These are phyloP conservation scores for Paramormyrops hopkinsi DNA, from an alignment of 2,797 vertebrate species.

Conservation along the genomic window DNA sequence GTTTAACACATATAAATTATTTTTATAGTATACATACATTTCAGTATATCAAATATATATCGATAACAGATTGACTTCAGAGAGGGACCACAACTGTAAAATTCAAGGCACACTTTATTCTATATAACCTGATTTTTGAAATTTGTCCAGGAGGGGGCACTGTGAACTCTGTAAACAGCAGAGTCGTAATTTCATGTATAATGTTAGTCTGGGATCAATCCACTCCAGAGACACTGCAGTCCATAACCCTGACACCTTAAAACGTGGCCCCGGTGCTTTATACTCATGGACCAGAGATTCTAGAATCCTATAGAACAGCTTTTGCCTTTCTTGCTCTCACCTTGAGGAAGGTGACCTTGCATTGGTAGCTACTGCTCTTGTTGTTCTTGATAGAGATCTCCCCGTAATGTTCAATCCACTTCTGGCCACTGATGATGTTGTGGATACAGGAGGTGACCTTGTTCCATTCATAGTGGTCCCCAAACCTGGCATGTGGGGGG, in stretches of 20 bases:
- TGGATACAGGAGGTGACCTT: slow-evolving; percentile 98
- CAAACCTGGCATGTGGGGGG: slow-evolving; percentile 58
- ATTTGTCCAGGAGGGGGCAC: slow-evolving; percentile 42
- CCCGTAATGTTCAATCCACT: slow-evolving; percentile 97
- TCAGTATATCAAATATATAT: neutral
- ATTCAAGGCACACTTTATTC: neutral
- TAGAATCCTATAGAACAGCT: neutral
- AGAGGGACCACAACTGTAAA: neutral
- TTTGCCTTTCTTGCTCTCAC: slow-evolving; percentile 44
- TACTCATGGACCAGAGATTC: neutral
- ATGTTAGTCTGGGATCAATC: neutral
- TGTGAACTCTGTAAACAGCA: neutral
- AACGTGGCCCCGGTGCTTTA: neutral
- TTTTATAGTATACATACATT: neutral
- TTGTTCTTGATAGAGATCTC: slow-evolving; percentile 86
- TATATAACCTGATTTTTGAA: neutral
- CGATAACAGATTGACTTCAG: too few relatives aligned
- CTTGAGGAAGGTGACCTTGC: slow-evolving; percentile 94
- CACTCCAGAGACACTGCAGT: neutral
- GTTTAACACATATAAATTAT: neutral
- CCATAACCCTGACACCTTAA: neutral
- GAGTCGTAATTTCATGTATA: neutral
- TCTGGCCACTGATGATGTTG: slow-evolving; percentile 91
- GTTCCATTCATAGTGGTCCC: slow-evolving; percentile 93
- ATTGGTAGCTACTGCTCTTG: slow-evolving; percentile 67